Evolutionary conservation across 2,888 invertebrate species (phyloP), one percentile per base, ranked within the genome.

Genomic region (Pandemis cinnamomeana): DNA sequence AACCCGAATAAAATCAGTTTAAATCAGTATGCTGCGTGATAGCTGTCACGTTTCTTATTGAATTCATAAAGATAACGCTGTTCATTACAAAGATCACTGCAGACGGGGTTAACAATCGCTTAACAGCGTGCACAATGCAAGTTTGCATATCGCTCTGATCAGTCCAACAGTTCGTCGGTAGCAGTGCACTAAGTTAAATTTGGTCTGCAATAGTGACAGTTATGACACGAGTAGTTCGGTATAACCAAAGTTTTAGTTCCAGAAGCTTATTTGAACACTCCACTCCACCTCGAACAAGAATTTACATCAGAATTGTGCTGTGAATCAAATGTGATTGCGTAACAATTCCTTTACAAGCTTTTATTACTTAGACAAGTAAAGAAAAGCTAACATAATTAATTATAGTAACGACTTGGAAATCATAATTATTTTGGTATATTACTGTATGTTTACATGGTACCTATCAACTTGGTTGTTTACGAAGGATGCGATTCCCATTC

Each of bases 111-210:
- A 74, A 70, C 53, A 70, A 15, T 53, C 73, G 20, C 66, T 53
- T 70, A 70, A 74, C 60, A 60, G 66, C 53, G 64, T 55, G 69
- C 60, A 58, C 63, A 67, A 48, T 51, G 63, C 55, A 41, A 63
- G 55, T 72, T 68, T 72, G 63, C 68, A 66, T 71, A 66, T 68
- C 62, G 41, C 51, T 55, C 46, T 61, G 72, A 63, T 68, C 72
- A 63, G 63, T 63, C 62, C 58, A 36, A 55, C 61, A 11, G 61
- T 61, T 13, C 36, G 66, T 58, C 58, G 58, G 36, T 55, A 27
- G 55, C 55, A 44, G 13, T 66, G 71, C 48, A 58, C 58, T 71
- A 55, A 55, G 67, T 41, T 67, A 66, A n/a, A 36, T 53, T 20
- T 20, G 42, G 41, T 15, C 8, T 27, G 48, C 27, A 13, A 46